phyloP scores from a whole-genome alignment of 2,888 invertebrate species.

The Arge pagana region DNA sequence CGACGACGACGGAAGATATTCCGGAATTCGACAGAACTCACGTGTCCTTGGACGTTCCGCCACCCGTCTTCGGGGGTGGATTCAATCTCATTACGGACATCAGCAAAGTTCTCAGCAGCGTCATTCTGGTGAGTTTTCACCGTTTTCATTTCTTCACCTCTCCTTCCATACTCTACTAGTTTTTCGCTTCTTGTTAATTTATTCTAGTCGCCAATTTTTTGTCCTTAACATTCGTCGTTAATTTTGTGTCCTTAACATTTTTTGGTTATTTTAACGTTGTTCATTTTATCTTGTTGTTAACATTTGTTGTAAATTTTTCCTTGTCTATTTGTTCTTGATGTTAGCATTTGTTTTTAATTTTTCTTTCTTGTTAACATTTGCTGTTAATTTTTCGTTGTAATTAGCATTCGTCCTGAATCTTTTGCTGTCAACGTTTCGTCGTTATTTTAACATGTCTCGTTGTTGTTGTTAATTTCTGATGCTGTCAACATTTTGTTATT shows the following conservation, averaged over 20 bases:
- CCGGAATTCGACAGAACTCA: constrained; percentile 60
- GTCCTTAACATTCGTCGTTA: neutral
- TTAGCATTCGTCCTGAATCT: too few relatives aligned
- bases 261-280: constrained; percentile 9
- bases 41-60: constrained; percentile 71
- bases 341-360: too few relatives aligned
- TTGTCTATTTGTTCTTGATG: too few relatives aligned
- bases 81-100: constrained; percentile 70
- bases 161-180: neutral
- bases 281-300: too few relatives aligned
- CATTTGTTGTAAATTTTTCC: too few relatives aligned
- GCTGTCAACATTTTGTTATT: too few relatives aligned
- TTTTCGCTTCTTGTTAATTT: neutral
- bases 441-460: too few relatives aligned
- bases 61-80: constrained; percentile 69
- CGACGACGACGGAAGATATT: constrained; percentile 59
- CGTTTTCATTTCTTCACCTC: too few relatives aligned
- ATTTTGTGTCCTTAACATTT: neutral
- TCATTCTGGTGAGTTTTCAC: constrained; percentile 65
- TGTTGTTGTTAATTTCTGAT: too few relatives aligned
- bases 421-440: too few relatives aligned
- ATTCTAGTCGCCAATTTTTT: neutral
- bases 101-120: constrained; percentile 69
- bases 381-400: too few relatives aligned
- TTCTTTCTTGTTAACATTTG: too few relatives aligned